These are phyloP conservation scores for Philopedon plagiatum DNA, from an alignment of 2,888 invertebrate genomes.

Conservation along the genomic window DNA sequence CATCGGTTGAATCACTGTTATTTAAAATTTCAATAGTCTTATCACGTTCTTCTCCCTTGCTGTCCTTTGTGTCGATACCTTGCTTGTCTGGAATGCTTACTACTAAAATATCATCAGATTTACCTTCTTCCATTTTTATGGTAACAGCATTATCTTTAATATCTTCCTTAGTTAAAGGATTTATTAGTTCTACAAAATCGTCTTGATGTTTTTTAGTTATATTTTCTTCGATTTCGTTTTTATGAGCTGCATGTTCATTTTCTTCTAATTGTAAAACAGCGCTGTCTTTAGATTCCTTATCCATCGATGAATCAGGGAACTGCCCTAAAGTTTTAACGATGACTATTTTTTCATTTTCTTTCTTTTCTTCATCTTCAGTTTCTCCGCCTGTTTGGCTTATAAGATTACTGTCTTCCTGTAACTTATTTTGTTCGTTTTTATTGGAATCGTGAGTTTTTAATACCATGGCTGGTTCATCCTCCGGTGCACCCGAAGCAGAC, in stretches of 20 bases:
- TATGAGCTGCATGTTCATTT: background rate
- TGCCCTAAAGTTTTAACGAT: too few relatives aligned
- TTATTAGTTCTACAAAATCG: background rate
- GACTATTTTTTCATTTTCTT: background rate
- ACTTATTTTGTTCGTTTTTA: background rate
- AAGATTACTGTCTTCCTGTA: background rate
- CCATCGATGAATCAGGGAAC: too few relatives aligned
- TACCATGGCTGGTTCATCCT: background rate
- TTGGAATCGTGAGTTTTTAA: background rate
- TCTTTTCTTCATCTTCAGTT: background rate
- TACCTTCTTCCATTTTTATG: conserved; percentile 26
- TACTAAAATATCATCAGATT: conserved; percentile 35
- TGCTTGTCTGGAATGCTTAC: conserved; percentile 19
- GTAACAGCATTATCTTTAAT: conserved; percentile 3
- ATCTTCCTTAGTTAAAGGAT: background rate
- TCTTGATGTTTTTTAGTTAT: background rate
- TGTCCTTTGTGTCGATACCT: background rate
- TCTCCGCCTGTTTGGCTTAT: too few relatives aligned
- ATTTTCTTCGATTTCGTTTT: background rate
- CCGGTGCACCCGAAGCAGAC: background rate
- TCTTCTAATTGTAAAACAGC: too few relatives aligned
- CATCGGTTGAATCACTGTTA: background rate
- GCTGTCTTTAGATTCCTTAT: too few relatives aligned
- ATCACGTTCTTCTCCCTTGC: background rate
- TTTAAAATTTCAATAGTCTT: background rate